These are phyloP conservation scores for Neodon shergylaensis DNA, from an alignment of 2,113 vertebrate genomes.

Conservation along the genomic window DNA sequence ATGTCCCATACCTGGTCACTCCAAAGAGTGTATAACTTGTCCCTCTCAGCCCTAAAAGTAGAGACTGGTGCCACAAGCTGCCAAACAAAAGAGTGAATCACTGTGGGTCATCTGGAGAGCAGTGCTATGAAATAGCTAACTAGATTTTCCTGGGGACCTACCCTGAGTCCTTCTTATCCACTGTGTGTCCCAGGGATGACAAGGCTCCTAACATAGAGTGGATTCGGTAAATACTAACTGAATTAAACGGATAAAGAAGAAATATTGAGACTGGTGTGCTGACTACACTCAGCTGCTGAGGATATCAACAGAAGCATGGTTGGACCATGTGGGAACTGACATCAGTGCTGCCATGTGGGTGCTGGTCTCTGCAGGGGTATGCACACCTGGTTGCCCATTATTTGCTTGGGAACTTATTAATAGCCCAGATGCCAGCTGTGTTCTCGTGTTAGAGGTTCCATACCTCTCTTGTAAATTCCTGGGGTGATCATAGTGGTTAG, in stretches of 20 bases:
- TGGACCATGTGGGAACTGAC: no score
- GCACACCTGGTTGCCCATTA: accelerated
- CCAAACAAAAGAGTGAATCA: no score
- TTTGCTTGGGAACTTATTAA: not conserved
- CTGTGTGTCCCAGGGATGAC: not conserved
- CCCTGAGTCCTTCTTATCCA: not conserved
- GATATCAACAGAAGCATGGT: not conserved
- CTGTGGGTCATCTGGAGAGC: not conserved
- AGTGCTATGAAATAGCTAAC: not conserved
- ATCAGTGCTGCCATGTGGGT: accelerated
- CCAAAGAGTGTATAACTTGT: not conserved
- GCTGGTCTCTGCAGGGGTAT: accelerated
- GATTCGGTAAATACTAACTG: not conserved
- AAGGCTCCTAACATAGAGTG: accelerated
- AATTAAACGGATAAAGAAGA: not conserved
- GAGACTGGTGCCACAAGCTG: not conserved
- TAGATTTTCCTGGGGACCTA: not conserved
- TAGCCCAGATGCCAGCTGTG: not conserved
- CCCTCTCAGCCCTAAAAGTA: not conserved
- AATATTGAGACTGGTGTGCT: accelerated
- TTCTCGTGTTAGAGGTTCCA: not conserved
- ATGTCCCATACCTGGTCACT: not conserved
- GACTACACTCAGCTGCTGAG: accelerated
- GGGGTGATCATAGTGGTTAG: not conserved
- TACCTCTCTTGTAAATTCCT: not conserved